Conservation (phyloP, 2,888 invertebrate species). For the Melikaiella ostensackeni region DNA sequence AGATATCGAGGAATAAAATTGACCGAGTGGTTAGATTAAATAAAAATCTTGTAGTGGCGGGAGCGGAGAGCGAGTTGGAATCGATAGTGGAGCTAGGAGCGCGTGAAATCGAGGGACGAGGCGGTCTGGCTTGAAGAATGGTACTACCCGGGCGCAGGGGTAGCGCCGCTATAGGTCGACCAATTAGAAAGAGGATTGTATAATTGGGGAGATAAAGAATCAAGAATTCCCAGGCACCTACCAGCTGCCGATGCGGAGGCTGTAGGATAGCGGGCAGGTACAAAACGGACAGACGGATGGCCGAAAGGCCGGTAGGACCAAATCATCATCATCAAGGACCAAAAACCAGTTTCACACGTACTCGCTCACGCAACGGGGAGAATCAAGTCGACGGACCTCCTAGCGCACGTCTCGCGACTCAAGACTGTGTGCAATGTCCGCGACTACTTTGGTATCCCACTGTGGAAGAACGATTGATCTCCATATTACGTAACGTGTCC, state of each 20-base stretch:
- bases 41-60: conserved; percentile 9
- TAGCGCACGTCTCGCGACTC: conserved; percentile 23
- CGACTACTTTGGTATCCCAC: conserved; percentile 40
- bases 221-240: conserved; percentile 72
- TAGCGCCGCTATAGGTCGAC: conserved; percentile 54
- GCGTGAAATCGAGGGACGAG: conserved; percentile 47
- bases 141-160: conserved; percentile 45
- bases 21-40: conserved; percentile 12
- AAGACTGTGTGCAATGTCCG: conserved; percentile 40
- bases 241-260: conserved; percentile 67
- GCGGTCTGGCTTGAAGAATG: conserved; percentile 26
- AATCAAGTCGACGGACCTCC: conserved; percentile 43
- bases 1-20: conserved; percentile 14
- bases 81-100: conserved; percentile 26
- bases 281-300: conserved; percentile 47
- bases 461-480: conserved; percentile 48
- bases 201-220: conserved; percentile 75
- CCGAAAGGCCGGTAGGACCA: conserved; percentile 56
- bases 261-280: conserved; percentile 23
- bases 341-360: conserved; percentile 60
- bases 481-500: conserved; percentile 45
- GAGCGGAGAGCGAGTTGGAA: conserved; percentile 36
- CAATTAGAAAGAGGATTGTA: conserved; percentile 73
- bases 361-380: conserved; percentile 53
- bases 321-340: conserved; percentile 58